Evolutionary conservation across 1,140 invertebrate genomes (phyloP).

Genomic region (Propsilocerus akamusi): DNA sequence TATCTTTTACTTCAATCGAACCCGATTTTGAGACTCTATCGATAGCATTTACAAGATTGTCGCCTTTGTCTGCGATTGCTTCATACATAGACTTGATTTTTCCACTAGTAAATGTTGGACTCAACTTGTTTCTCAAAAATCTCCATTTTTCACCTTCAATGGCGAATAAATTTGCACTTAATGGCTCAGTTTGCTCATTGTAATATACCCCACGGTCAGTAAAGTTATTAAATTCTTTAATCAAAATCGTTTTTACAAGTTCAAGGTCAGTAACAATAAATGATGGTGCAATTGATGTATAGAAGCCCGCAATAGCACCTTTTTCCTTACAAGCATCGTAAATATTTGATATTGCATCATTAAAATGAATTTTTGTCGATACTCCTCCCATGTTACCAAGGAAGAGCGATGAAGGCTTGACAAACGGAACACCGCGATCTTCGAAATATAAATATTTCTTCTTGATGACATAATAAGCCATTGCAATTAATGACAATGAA

Average conservation of each 20-base stretch:
- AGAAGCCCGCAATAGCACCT: slow-evolving; percentile 18
- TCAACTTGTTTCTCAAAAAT: slow-evolving; percentile 34
- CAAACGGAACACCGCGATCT: slow-evolving; percentile 20
- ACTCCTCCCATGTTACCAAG: slow-evolving; percentile 17
- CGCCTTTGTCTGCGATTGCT: slow-evolving; percentile 25
- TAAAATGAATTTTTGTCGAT: neutral
- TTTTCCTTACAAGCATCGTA: neutral
- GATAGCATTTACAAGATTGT: slow-evolving; percentile 22
- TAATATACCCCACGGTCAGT: slow-evolving; percentile 10
- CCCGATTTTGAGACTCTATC: slow-evolving; percentile 17
- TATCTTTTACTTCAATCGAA: slow-evolving; percentile 27
- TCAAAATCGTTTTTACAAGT: slow-evolving; percentile 31
- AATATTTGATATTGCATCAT: neutral
- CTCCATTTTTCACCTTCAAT: slow-evolving; percentile 35
- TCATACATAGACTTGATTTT: slow-evolving; percentile 39
- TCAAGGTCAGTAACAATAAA: slow-evolving; percentile 29
- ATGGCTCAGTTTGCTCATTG: slow-evolving; percentile 17
- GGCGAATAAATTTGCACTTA: slow-evolving; percentile 23
- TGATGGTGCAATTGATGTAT: slow-evolving; percentile 26
- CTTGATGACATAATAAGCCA: neutral
- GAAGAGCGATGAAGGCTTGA: slow-evolving; percentile 15
- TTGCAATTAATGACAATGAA: no score
- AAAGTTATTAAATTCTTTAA: slow-evolving; percentile 27
- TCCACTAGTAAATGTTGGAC: slow-evolving; percentile 39
- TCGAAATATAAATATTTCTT: slow-evolving; percentile 24